Base-by-base conservation (phyloP, 1,140 invertebrate genomes). In the Lepidotrigona ventralis region DNA sequence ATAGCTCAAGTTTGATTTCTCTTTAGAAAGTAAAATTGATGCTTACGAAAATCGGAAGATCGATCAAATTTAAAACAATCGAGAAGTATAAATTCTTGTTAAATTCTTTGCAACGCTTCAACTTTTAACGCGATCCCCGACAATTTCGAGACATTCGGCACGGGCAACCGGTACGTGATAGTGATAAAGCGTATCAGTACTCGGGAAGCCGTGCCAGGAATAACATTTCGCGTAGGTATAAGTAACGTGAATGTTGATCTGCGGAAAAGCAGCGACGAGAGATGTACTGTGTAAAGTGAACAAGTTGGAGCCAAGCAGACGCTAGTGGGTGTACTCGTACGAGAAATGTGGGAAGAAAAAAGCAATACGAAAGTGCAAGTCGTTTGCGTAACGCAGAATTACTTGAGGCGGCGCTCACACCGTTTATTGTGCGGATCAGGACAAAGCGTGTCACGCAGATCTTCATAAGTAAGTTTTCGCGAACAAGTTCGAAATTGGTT, bases 301-400 rank as follows among this genome's bases (percentile, higher is more conserved):
- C 51, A 81, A 89, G 85, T 89, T 85, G 87, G 88, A 92, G 89
- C 8, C 2, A 71, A 60, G 71, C 23, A 63, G 70, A 86, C 81
- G 54, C 53, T 81, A 73, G 89, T 91, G 85, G 88, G 88, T 90
- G 86, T 90, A 77, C 80, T 56, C 80, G 72, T 29, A 74, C 80
- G 79, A 39, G 81, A 86, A 26, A 54, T 88, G 89, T 89, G 90
- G 85, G 90, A 90, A 84, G 90, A 90, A 89, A 91, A 76, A 81
- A 83, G 78, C 73, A 86, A 88, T 83, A 85, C 85, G 90, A 91
- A 90, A 91, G 90, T 91, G 91, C 86, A 92, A 91, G 88, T 89
- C 83, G 88, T 91, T 92, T 91, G 91, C 91, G 90, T 90, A 92
- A 92, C 86, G 77, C 81, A 79, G 83, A 79, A 78, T 88, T 85